phyloP scores from a whole-genome alignment of 2,888 invertebrate genomes.

The Acheta domesticus region DNA sequence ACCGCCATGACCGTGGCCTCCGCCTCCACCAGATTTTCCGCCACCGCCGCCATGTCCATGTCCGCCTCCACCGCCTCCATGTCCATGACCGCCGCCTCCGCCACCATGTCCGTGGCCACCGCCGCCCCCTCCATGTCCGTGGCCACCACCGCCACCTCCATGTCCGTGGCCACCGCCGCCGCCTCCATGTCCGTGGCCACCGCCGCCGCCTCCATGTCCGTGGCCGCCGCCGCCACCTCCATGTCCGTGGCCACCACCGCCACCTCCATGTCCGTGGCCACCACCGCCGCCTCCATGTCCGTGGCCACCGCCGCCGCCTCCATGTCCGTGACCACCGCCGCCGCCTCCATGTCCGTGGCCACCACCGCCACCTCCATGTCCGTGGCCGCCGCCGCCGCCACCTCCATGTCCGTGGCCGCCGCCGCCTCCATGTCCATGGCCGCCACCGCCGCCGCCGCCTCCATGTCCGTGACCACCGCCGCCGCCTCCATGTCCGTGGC shows the following conservation, averaged over 20 bases:
- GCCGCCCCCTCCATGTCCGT: too few relatives aligned
- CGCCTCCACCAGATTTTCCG: not conserved
- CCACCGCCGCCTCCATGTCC: too few relatives aligned
- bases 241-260: too few relatives aligned
- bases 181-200: too few relatives aligned
- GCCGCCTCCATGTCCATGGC: slow-evolving; percentile 19
- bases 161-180: too few relatives aligned
- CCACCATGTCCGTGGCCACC: not conserved
- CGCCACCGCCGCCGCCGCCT: not conserved
- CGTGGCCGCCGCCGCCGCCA: not conserved
- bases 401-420: slow-evolving; percentile 33
- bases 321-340: not conserved
- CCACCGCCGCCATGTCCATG: not conserved
- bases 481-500: too few relatives aligned
- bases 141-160: too few relatives aligned
- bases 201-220: too few relatives aligned
- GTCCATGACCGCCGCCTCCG: slow-evolving; percentile 19
- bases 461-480: too few relatives aligned
- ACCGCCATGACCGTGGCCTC: not conserved
- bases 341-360: not conserved
- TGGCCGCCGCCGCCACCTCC: too few relatives aligned
- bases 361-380: not conserved
- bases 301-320: too few relatives aligned
- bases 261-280: too few relatives aligned
- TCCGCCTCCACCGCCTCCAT: not conserved